Evolutionary conservation across 2,888 invertebrate genomes (phyloP), one percentile per base, ranked within the genome.

Genomic region (Caradrina kadenii): DNA sequence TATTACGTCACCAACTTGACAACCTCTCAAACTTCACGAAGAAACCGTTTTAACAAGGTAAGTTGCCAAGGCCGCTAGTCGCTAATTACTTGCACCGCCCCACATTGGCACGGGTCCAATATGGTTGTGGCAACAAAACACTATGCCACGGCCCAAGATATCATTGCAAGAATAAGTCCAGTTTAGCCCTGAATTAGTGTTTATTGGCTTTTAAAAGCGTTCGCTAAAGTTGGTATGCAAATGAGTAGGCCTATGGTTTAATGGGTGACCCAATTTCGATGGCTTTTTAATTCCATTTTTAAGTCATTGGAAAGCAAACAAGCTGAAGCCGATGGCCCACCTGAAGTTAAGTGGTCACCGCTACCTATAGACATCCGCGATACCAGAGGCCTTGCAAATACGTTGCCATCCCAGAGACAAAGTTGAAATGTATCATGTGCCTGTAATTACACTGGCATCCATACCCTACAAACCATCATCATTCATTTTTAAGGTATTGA

Each of bases 181-280:
- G 85, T 80, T 84, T 87, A 87, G 84, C 86, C 84, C 86, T 87
- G 87, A 90, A 90, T 90, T 89, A 88, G 85, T 85, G 81, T 87
- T 82, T 86, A 87, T 87, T 87, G 84, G 84, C 78, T 86, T 88
- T 85, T 84, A 87, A 88, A 85, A 83, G 81, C 81, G 59, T 83
- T 85, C 17, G 53, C 65, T 71, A 48, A 71, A 71, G 73, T 77
- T 72, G 55, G 73, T 72, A 83, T 83, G 83, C 42, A 74, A 83
- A 83, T 83, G 42, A 67, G 60, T 59, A 52, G 62, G 50, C 53
- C 26, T 69, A 54, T 54, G 42, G 74, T 79, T 73, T 73, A 73
- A 55, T 73, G 15, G 45, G 79, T 55, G 78, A 71, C 79, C 73
- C 61, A 17, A 52, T 62, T 71, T 31, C 2, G 17, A 21, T 21